phyloP scores from a whole-genome alignment of 2,113 vertebrate genomes.

The Balaenoptera acutorostrata region DNA sequence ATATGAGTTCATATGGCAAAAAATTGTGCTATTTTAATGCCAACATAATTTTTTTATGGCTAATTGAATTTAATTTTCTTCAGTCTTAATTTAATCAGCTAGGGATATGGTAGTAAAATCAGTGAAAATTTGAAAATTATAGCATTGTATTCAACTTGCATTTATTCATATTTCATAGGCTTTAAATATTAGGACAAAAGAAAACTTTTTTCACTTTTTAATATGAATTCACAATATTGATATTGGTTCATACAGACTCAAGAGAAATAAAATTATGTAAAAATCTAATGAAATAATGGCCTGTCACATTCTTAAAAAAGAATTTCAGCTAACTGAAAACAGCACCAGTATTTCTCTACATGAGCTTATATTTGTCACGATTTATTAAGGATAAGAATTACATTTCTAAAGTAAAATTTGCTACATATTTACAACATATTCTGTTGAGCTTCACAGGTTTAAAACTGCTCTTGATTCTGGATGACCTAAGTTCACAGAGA shows the following conservation, averaged over 20 bases:
- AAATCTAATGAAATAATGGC: background rate
- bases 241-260: background rate
- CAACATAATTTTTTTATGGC: conserved; percentile 67
- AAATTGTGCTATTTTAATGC: conserved; percentile 69
- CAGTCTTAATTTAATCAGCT: conserved; percentile 68
- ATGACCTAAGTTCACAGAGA: background rate
- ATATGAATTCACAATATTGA: background rate
- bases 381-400: background rate
- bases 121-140: conserved; percentile 64
- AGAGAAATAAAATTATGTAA: background rate
- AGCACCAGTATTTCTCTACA: background rate
- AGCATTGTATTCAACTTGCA: background rate
- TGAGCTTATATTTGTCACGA: background rate
- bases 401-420: background rate
- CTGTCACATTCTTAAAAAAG: background rate
- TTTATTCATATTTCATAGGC: background rate
- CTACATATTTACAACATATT: background rate
- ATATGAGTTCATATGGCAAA: conserved; percentile 50
- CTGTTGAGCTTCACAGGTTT: background rate
- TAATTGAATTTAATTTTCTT: conserved; percentile 74
- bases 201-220: background rate
- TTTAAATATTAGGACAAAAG: background rate
- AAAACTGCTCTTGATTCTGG: background rate
- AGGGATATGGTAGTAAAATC: conserved; percentile 61
- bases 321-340: conserved; percentile 12